phyloP scores from a whole-genome alignment of 1,140 invertebrate genomes.

The Coenobita brevimanus region DNA sequence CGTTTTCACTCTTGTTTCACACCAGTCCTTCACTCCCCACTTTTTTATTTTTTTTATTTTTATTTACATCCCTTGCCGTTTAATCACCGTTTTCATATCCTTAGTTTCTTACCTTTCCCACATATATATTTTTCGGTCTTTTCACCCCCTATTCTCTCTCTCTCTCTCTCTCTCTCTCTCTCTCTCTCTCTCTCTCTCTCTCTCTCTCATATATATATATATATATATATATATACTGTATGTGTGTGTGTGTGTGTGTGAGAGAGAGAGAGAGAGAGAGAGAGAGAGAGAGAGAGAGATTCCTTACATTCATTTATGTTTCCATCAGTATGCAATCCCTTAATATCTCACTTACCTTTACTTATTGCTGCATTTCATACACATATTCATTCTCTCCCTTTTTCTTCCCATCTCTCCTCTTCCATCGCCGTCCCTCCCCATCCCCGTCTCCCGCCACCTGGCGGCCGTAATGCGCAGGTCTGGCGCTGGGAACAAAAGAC shows the following conservation, averaged over 20 bases:
- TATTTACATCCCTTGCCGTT: too few species aligned
- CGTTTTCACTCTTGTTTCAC: too few species aligned
- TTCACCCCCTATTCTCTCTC: too few species aligned
- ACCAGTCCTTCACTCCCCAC: too few species aligned
- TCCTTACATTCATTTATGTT: neutral
- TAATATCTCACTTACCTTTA: too few species aligned
- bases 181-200: conserved; percentile 30
- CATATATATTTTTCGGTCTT: conserved; percentile 4
- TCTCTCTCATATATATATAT: neutral
- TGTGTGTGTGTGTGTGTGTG: neutral
- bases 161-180: conserved; percentile 32
- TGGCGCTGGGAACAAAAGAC: neutral
- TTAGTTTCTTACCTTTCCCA: neutral
- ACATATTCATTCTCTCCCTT: neutral
- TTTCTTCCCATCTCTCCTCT: too few species aligned
- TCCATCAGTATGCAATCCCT: too few species aligned
- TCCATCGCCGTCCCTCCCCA: neutral
- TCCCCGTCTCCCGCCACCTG: conserved; percentile 11
- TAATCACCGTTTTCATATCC: too few species aligned
- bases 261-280: neutral
- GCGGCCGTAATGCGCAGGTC: neutral
- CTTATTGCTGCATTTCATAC: neutral
- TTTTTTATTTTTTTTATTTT: too few species aligned
- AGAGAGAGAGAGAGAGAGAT: neutral
- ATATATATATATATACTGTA: too few species aligned